A percentile compares a stretch with the other conserved stretches of the same genome.
phyloP scores from a whole-genome alignment of 2,797 vertebrate species.

The Coendou prehensilis region DNA sequence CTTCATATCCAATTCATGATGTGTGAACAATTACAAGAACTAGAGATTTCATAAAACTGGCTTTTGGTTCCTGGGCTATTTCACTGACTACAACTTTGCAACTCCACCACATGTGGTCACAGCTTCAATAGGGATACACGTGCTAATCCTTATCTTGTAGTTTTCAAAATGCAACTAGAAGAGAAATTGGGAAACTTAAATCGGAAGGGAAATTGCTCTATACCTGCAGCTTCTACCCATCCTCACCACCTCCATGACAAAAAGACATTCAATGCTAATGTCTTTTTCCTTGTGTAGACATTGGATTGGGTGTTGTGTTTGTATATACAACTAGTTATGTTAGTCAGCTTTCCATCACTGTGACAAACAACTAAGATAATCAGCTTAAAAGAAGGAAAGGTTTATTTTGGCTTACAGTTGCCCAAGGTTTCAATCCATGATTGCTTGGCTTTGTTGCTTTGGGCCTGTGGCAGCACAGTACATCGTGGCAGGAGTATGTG shows the following conservation, averaged over 20 bases:
- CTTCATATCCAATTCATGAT: conserved; percentile 8
- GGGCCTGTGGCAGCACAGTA: background rate
- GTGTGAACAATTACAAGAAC: background rate
- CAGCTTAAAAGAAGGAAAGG: background rate
- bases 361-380: background rate
- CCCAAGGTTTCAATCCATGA: background rate
- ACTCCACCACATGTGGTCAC: background rate
- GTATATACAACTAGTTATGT: background rate
- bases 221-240: background rate
- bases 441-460: background rate
- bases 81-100: background rate
- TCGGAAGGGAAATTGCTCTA: conserved; percentile 35
- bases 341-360: background rate
- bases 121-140: background rate
- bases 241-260: background rate
- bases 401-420: background rate
- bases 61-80: conserved; percentile 37
- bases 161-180: background rate
- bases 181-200: conserved; percentile 18
- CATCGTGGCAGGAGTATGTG: background rate
- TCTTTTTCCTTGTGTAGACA: background rate
- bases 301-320: background rate
- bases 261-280: background rate
- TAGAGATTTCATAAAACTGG: background rate
- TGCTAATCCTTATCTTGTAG: background rate